Base-by-base conservation (phyloP, 2,888 invertebrate genomes). In the Periphyllus acericola region DNA sequence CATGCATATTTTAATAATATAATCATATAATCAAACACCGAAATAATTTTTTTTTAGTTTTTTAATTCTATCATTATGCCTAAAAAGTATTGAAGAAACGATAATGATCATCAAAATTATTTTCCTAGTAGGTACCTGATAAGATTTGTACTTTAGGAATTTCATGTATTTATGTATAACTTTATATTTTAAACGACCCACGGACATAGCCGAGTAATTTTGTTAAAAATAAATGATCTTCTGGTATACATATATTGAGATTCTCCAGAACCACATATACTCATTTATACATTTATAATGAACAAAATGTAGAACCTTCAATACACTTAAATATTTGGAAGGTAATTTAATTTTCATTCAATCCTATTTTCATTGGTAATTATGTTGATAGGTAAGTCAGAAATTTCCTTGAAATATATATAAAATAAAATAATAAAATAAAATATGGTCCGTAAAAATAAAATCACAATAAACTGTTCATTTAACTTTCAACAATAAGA, bases 91-190 rank as follows among this genome's bases (percentile, higher is more conserved):
- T n/a, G n/a, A 36, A 66, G 5, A 74, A 66, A 66, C 40, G 75
- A 84, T 76, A 75, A 40, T 40, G 25, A 66, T 84, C 75, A 25
- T 25, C 21, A 76, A 32, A 29, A 84, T 84, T 76, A 84, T 81
- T 72, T 76, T 81, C 34, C 25, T 40, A 32, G 25, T n/a, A n/a
- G n/a, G n/a, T 66, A 66, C 21, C 66, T 84, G 66, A 76, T 84
- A 66, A 76, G 60, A 84, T 21, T 55, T 17, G 34, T 85, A 46
- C 71, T 78, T 71, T 36, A 14, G 36, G 29, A 72, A n/a, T 17
- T 72, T 32, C 2, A 29, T 32, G 46, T 68, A 19, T 40, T 52
- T 14, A 29, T 25, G 68, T 5, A 34, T 52, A 78, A 46, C 78
- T 78, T 78, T 76, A 5, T 78, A 78, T 68, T 85, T n/a, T 34